These are phyloP conservation scores for Psilopsiagon aurifrons DNA, from an alignment of 2,113 vertebrate species.

Conservation along the genomic window DNA sequence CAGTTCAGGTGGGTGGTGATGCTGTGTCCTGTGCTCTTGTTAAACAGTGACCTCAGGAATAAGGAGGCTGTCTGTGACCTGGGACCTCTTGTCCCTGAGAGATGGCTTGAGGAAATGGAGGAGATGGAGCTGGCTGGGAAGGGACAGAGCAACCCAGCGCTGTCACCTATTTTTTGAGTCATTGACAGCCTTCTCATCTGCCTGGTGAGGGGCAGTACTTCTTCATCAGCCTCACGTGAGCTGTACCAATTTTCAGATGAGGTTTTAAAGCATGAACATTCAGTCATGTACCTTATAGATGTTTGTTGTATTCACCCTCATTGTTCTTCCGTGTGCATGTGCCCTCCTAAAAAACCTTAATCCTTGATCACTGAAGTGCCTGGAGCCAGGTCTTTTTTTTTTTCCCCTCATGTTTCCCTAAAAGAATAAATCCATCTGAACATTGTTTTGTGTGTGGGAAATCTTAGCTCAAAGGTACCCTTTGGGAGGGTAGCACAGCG, in stretches of 20 bases:
- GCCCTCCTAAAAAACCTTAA: background rate
- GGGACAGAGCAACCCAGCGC: background rate
- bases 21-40: accelerated
- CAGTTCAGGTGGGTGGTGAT: background rate
- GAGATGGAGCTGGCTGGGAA: accelerated
- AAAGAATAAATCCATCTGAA: background rate
- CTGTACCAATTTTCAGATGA: background rate
- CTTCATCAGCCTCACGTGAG: background rate
- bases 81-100: background rate
- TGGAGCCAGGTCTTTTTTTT: background rate
- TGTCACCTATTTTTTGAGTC: background rate
- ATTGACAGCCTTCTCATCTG: background rate
- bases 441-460: accelerated
- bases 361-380: background rate
- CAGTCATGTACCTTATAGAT: accelerated
- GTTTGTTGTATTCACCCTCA: background rate
- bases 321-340: background rate
- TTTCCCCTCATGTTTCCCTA: background rate
- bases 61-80: background rate
- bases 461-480: background rate
- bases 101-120: accelerated
- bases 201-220: background rate
- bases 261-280: background rate
- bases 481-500: background rate
- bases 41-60: accelerated